Evolutionary conservation across 2,888 invertebrate species (phyloP), one percentile per base, ranked within the genome.

Genomic region (Lordiphosa fenestrarum): DNA sequence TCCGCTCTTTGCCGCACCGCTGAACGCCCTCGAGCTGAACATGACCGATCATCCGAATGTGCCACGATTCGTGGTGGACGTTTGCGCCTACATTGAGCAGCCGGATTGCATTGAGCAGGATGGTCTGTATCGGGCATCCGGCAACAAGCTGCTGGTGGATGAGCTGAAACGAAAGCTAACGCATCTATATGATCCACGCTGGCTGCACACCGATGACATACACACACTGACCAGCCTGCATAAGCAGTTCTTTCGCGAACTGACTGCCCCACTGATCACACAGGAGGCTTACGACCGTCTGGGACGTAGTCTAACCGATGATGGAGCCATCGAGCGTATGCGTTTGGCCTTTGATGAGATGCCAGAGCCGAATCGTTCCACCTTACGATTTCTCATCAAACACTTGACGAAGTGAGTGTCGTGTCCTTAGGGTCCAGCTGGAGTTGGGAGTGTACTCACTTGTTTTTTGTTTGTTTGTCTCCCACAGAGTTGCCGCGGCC

Each of bases 191-290:
- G 88, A 89, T 67, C 85, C 87, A 2, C 87, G 85, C 39, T 64
- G 83, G 49, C 73, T 89, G 15, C 66, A 76, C 15, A 84, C 86
- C 52, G 89, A 90, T 61, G 98, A 98, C 87, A 94, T 97, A 60
- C 97, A 98, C 88, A 98, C 98, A 38, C 90, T 98, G 71, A 95
- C 97, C 2, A 98, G 98, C 40, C 93, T 97, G 15, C 90, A 98
- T 64, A 98, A 98, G 90, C 91, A 97, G 83, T 98, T 98, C 91
- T 98, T 98, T 91, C 91, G 98, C 25, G 98, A 98, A 89, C 91
- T 98, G 69, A 95, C 95, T 86, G 95, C 96, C 81, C 97, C 98
- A 0, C 91, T 98, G 19, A 95, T 98, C 85, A 95, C 97, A 0
- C 94, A 92, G 86, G 91, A 91, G 64, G 90, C 93, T 69, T 89